These are phyloP conservation scores for Megaptera novaeangliae DNA, from an alignment of 2,113 vertebrate species.

Conservation along the genomic window DNA sequence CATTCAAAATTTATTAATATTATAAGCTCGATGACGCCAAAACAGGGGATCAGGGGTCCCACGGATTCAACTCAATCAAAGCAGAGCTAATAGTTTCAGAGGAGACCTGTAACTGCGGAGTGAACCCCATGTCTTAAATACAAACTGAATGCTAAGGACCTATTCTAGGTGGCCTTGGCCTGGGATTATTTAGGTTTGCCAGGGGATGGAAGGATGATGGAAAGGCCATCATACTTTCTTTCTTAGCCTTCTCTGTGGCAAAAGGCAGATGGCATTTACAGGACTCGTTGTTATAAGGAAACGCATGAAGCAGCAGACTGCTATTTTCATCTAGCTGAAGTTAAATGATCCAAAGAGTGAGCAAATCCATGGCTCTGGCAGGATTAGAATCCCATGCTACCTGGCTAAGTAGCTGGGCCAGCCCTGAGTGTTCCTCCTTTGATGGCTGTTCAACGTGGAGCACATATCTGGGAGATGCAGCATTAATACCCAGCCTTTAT, in stretches of 20 bases:
- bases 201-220: accelerated
- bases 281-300: accelerated
- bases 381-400: not conserved
- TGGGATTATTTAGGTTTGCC: too few species aligned
- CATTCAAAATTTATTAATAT: not conserved
- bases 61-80: not conserved
- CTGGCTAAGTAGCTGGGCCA: not conserved
- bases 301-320: not conserved
- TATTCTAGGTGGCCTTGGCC: not conserved
- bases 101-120: not conserved
- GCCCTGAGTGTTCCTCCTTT: accelerated
- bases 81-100: not conserved
- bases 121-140: not conserved
- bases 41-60: accelerated
- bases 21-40: not conserved
- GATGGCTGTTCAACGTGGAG: too few species aligned
- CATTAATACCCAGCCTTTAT: not conserved
- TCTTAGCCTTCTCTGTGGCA: not conserved
- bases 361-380: not conserved
- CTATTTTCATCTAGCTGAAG: not conserved
- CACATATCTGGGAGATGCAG: not conserved
- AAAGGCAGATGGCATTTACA: not conserved
- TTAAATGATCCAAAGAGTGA: not conserved
- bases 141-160: accelerated
- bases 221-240: accelerated